These are phyloP conservation scores for Erpornis zantholeuca DNA, from an alignment of 2,113 vertebrate genomes.

Conservation along the genomic window DNA sequence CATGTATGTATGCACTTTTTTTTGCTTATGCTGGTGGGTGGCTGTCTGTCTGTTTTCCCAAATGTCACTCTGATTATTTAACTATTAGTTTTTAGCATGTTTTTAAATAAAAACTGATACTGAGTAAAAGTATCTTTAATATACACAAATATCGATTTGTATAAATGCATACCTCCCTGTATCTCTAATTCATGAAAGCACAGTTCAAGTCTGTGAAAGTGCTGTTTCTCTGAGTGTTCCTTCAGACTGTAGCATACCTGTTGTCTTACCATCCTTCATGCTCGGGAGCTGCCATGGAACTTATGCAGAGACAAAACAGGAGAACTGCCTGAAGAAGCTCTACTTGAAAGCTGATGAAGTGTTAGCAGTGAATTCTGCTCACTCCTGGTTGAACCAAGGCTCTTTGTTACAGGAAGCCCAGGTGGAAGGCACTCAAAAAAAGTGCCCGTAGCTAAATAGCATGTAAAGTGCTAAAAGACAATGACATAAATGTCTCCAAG, in stretches of 20 bases:
- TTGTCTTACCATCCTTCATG: neutral
- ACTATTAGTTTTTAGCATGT: conserved; percentile 78
- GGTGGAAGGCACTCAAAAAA: neutral
- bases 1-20: conserved; percentile 68
- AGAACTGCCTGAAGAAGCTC: neutral
- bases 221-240: conserved; percentile 1
- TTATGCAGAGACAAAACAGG: neutral
- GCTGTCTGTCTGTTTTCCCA: conserved; percentile 31
- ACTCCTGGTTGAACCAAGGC: neutral
- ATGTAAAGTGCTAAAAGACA: neutral
- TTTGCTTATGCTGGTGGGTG: conserved; percentile 64
- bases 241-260: neutral
- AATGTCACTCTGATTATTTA: conserved; percentile 65
- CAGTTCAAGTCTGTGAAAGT: conserved; percentile 4
- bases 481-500: neutral
- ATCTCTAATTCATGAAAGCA: conserved; percentile 24
- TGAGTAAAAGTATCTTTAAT: conserved; percentile 65
- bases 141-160: conserved; percentile 45
- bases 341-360: neutral
- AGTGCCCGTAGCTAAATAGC: neutral
- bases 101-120: conserved; percentile 77
- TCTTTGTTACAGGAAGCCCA: neutral
- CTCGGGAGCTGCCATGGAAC: neutral
- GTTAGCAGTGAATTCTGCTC: neutral
- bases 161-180: conserved; percentile 41